Base-by-base conservation (phyloP, 2,113 vertebrate species). In the Platycercus adscitus region DNA sequence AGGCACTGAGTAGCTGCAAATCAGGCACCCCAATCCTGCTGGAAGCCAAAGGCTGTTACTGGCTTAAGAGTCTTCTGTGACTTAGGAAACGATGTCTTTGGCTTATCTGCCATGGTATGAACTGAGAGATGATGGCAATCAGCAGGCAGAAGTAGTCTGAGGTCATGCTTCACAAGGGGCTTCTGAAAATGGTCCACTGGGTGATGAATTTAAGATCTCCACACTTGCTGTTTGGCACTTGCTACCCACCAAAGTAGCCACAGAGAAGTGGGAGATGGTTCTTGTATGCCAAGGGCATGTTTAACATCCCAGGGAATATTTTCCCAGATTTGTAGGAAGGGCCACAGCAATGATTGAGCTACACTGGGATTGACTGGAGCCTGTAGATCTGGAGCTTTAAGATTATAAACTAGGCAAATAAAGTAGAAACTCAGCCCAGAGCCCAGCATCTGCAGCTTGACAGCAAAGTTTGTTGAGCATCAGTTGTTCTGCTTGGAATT, bases 381-480 rank as follows among this genome's bases (percentile, higher is more conserved):
- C 31, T 29, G 44, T 19, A 52, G 44, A 65, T 11, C 41, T 43
- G 39, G 52, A 76, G 33, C 56, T 85, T 37, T 35, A 20, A 41
- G 37, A 37, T 20, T 68, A 33, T 56, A 43, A 70, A 50, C 6
- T 0, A 21, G 53, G 35, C 35, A 75, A 68, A 44, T 2, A 9
- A 35, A 56, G 18, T 3, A 49, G 65, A 20, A 61, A 44, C 17
- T 2, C 29, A 35, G n/a, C 31, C 19, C 29, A 12, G 63, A 76
- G 7, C 53, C 31, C 24, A n/a, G 17, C 28, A 29, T 5, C 58
- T 37, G 15, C 25, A 35, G 21, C 41, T 35, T 0, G 0, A 52
- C 21, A 37, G 70, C 5, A 5, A 21, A 7, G 10, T 37, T 77
- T 10, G 12, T 4, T 13, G 78, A 64, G n/a, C 46, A n/a, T 11